These are phyloP conservation scores for Ernsta delagoae DNA, from an alignment of 2,888 invertebrate species.

Conservation along the genomic window DNA sequence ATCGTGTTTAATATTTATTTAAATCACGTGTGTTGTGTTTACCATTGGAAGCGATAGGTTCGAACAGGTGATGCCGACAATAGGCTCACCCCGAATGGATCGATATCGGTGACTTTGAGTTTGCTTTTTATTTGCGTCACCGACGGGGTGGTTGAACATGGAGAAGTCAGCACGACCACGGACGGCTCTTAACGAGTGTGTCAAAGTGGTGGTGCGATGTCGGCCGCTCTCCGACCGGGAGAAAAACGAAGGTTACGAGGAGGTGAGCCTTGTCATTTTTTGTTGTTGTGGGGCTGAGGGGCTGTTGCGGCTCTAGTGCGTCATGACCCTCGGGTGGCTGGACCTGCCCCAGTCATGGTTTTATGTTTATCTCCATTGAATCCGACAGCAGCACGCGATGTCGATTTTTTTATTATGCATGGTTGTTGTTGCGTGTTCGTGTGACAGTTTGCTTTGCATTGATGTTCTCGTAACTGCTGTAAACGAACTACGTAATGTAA, in stretches of 20 bases:
- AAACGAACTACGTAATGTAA: no score
- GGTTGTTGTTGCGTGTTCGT: slow-evolving; percentile 10
- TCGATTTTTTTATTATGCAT: no score
- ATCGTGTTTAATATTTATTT: slow-evolving; percentile 51
- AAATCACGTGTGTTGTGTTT: slow-evolving; percentile 46
- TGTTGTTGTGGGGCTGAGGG: slow-evolving; percentile 45
- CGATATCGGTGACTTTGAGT: slow-evolving; percentile 76
- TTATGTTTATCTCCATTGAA: slow-evolving; percentile 2
- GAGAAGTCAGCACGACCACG: slow-evolving; percentile 80
- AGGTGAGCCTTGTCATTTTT: slow-evolving; percentile 68
- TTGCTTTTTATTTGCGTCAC: slow-evolving; percentile 59
- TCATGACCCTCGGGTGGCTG: slow-evolving; percentile 44
- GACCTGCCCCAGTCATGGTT: background rate
- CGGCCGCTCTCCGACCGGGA: slow-evolving; percentile 97
- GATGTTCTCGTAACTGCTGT: background rate
- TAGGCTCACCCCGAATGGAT: slow-evolving; percentile 77
- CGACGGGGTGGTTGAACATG: slow-evolving; percentile 67
- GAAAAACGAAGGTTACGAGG: slow-evolving; percentile 88
- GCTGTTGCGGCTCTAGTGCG: slow-evolving; percentile 66
- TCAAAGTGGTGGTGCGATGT: slow-evolving; percentile 98
- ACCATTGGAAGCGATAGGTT: slow-evolving; percentile 48
- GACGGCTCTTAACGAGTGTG: slow-evolving; percentile 90
- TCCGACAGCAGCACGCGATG: slow-evolving; percentile 11
- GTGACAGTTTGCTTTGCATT: background rate
- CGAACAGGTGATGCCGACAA: slow-evolving; percentile 72